Percentiles rank a stretch among this genome's conserved stretches.
Conservation (phyloP, 2,888 invertebrate species). For the Clivina fossor region DNA sequence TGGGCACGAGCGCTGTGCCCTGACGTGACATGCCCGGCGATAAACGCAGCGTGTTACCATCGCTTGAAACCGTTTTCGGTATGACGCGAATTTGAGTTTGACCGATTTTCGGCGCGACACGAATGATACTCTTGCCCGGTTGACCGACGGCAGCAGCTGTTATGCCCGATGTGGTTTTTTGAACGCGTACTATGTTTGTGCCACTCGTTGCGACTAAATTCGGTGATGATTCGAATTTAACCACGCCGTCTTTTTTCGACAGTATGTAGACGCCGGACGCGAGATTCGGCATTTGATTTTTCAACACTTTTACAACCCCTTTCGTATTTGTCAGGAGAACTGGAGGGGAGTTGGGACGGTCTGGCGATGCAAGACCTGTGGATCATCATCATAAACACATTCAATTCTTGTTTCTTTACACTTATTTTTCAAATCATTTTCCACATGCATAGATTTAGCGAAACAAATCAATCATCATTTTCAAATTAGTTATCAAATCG, state of each 20-base stretch:
- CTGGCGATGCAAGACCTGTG: conserved; percentile 54
- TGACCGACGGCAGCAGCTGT: background rate
- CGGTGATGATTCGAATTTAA: conserved; percentile 68
- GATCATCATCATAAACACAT: conserved; percentile 4
- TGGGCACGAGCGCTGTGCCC: conserved; percentile 14
- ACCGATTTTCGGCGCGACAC: conserved; percentile 54
- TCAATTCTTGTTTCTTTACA: background rate
- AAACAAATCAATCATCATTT: too few relatives aligned
- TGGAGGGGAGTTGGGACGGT: conserved; percentile 45
- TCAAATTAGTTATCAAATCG: too few relatives aligned
- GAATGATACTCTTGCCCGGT: background rate
- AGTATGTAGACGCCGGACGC: conserved; percentile 72
- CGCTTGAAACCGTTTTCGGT: conserved; percentile 22
- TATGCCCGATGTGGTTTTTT: conserved; percentile 46
- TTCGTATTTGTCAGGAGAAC: conserved; percentile 61
- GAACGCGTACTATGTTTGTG: conserved; percentile 54
- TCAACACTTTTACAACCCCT: conserved; percentile 73
- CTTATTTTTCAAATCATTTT: background rate
- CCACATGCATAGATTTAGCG: too few relatives aligned
- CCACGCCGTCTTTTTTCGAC: conserved; percentile 75
- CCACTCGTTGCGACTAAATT: conserved; percentile 47
- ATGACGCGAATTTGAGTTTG: conserved; percentile 56
- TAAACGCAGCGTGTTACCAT: conserved; percentile 9
- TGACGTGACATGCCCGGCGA: conserved; percentile 34
- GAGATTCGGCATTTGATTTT: conserved; percentile 67